Evolutionary conservation across 2,113 vertebrate genomes (phyloP), one percentile per base, ranked within the genome.

Genomic region (Zosterops japonicus): DNA sequence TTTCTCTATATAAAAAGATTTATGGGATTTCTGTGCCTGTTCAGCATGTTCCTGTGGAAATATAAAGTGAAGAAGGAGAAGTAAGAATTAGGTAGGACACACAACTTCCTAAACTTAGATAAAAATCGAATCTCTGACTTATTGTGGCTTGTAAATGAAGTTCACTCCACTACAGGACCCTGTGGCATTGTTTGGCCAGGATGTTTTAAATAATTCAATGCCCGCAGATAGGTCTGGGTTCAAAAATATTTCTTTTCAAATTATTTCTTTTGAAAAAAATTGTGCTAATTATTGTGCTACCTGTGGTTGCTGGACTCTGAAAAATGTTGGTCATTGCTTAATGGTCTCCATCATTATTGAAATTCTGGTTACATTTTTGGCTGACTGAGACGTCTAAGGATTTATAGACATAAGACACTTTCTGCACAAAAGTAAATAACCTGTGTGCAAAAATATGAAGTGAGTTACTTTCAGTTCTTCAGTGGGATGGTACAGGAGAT

Each of bases 211-310:
- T 42, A 47, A 27, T 25, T 59, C 25, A 52, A 29, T 57, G 68
- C 14, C 31, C 7, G 25, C 28, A 55, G n/a, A 20, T 59, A 67
- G 29, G 29, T 29, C 4, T 4, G 9, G 15, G 8, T 82, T 63
- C 11, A 42, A 31, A 95, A 47, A 36, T 42, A 35, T 68, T 46
- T 77, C 8, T 23, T 14, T 53, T 39, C 16, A 46, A 59, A 42
- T 63, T 46, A 63, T 59, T 39, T 63, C 2, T 52, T 83, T 61
- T 10, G 29, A 70, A 92, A 67, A 87, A 87, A 80, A 27, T 8
- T 0, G 14, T 25, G 24, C 17, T 24, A 50, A 57, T 31, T 59
- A n/a, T 18, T 0, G 0, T 67, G 18, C 56, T 57, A 41, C 7
- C 47, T 76, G 14, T 52, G 31, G 21, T 39, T 83, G 44, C 18